Conservation (phyloP, 2,113 vertebrate genomes). For the Mystacornis crossleyi region DNA sequence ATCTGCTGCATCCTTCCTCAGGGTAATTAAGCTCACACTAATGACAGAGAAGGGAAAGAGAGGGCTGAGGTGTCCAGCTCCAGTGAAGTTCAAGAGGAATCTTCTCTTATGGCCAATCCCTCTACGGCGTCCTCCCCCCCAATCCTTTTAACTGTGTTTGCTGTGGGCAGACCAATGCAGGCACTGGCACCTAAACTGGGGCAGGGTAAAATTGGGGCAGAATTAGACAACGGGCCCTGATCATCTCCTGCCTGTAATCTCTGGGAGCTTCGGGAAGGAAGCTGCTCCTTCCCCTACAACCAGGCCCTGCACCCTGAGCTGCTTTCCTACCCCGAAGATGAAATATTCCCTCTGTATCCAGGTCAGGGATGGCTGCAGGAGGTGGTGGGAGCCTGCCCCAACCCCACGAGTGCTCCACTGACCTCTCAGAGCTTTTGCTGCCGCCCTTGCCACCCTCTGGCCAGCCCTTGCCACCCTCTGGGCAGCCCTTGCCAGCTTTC, state of each 20-base stretch:
- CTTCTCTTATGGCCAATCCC: neutral
- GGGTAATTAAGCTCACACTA: neutral
- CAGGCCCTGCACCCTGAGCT: neutral
- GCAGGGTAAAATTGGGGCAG: neutral
- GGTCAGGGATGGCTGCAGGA: neutral
- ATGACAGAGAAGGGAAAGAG: neutral
- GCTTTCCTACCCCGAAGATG: neutral
- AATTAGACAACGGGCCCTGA: neutral
- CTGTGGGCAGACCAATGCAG: neutral
- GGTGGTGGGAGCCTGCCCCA: neutral
- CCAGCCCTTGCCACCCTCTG: neutral
- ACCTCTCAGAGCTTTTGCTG: neutral
- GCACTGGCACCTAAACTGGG: neutral
- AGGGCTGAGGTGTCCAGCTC: neutral
- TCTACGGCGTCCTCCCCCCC: neutral
- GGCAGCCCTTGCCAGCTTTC: neutral
- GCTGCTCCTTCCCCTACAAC: rapidly evolving
- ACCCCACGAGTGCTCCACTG: rapidly evolving
- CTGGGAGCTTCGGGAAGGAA: neutral
- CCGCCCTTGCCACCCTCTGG: neutral
- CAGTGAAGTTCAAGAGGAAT: neutral
- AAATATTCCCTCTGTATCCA: neutral
- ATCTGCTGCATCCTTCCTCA: neutral
- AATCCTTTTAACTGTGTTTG: neutral
- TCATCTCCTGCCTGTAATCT: neutral